phyloP scores from a whole-genome alignment of 2,113 vertebrate genomes.

The Sitta europaea region DNA sequence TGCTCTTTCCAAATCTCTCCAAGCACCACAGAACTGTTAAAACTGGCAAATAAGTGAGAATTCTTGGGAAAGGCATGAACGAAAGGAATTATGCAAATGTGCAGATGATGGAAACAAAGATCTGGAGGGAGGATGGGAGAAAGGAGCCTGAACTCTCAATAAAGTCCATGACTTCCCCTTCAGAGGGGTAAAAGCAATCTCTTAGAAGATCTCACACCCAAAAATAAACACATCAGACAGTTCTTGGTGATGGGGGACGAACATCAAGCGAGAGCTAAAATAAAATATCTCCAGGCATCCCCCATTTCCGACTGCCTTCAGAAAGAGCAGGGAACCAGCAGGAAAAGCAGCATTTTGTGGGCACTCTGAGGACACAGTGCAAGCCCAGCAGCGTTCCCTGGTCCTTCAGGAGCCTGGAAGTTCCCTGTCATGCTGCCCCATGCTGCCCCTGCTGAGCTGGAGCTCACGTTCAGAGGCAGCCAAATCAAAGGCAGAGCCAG shows the following conservation, averaged over 20 bases:
- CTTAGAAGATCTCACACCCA: background rate
- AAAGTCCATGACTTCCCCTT: background rate
- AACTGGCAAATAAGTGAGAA: background rate
- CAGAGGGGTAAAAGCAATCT: background rate
- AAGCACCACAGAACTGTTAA: background rate
- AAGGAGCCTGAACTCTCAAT: background rate
- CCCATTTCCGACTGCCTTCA: background rate
- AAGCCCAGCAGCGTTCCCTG: background rate
- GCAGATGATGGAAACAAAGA: background rate
- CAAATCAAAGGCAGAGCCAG: background rate
- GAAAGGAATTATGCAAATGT: background rate
- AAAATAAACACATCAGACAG: slow-evolving; percentile 10
- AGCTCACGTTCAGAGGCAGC: background rate
- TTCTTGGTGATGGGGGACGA: background rate
- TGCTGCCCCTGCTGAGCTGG: background rate
- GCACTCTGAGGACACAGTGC: background rate
- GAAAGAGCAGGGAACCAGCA: background rate
- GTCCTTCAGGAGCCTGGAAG: background rate
- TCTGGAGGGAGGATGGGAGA: background rate
- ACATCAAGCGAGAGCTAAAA: background rate
- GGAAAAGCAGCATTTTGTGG: background rate
- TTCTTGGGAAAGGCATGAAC: background rate
- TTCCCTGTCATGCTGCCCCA: background rate
- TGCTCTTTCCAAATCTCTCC: background rate
- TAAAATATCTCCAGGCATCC: background rate